These are phyloP conservation scores for Falco novaeseelandiae DNA, from an alignment of 2,797 vertebrate genomes.

Conservation along the genomic window DNA sequence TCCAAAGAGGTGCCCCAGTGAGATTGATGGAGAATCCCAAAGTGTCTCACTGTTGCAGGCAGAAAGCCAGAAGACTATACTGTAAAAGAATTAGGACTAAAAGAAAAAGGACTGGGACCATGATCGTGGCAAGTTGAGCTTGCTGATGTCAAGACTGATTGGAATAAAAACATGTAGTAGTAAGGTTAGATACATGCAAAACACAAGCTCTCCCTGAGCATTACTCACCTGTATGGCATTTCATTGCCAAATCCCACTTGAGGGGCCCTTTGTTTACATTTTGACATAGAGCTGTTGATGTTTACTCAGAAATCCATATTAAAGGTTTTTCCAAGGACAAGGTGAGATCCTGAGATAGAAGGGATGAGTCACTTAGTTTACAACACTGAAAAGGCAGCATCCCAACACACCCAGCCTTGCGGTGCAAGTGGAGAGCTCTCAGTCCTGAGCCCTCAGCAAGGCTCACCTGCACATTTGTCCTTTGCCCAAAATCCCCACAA, in stretches of 20 bases:
- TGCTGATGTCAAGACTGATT: not conserved
- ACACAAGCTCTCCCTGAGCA: not conserved
- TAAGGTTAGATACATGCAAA: not conserved
- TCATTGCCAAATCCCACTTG: not conserved
- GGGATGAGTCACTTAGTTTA: not conserved
- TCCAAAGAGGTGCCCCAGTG: not conserved
- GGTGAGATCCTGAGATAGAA: not conserved
- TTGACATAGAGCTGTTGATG: not conserved
- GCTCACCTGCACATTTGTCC: not conserved
- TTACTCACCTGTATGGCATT: not conserved
- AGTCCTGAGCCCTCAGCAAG: not conserved
- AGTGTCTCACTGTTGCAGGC: not conserved
- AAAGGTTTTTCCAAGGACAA: not conserved
- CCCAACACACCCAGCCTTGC: not conserved
- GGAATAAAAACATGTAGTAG: not conserved
- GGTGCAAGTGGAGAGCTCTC: not conserved
- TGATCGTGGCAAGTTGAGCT: not conserved
- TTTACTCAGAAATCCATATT: not conserved
- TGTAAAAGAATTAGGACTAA: not conserved
- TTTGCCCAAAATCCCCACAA: not conserved
- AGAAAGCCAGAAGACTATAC: not conserved
- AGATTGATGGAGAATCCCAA: not conserved
- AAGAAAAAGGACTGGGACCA: not conserved
- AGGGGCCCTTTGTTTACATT: not conserved
- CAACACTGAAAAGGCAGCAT: not conserved